Conservation (phyloP, 2,888 invertebrate genomes). For the Pecten maximus region DNA sequence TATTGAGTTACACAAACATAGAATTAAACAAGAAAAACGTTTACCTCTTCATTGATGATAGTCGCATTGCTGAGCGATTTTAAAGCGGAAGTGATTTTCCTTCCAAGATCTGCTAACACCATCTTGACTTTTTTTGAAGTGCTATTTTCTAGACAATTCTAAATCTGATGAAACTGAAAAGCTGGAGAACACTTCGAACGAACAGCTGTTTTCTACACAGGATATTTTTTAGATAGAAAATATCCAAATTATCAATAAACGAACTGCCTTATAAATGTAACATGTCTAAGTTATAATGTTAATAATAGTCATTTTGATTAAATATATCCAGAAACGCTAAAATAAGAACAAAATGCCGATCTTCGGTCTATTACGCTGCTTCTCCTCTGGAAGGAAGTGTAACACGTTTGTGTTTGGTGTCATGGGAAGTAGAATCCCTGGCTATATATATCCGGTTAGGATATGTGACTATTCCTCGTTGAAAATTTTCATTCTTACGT, state of each 20-base stretch:
- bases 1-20: constrained; percentile 6
- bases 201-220: not conserved
- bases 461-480: no score
- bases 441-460: not conserved
- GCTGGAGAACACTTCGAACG: not conserved
- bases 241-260: not conserved
- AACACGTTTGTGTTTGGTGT: constrained; percentile 16
- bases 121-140: constrained; percentile 85
- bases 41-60: constrained; percentile 98
- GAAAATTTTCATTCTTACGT: no score
- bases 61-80: constrained; percentile 98
- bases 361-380: not conserved
- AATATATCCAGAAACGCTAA: not conserved
- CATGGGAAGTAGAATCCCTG: not conserved
- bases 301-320: not conserved
- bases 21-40: constrained; percentile 59
- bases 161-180: not conserved
- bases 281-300: not conserved
- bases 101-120: constrained; percentile 99
- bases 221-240: not conserved
- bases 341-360: not conserved
- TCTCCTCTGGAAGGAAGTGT: not conserved
- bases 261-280: not conserved
- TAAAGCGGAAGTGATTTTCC: constrained; percentile 99
- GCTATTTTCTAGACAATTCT: not conserved